A percentile compares a stretch with the other conserved stretches of the same genome.
phyloP scores from a whole-genome alignment of 2,888 invertebrate genomes.

The Lasioglossum vierecki region DNA sequence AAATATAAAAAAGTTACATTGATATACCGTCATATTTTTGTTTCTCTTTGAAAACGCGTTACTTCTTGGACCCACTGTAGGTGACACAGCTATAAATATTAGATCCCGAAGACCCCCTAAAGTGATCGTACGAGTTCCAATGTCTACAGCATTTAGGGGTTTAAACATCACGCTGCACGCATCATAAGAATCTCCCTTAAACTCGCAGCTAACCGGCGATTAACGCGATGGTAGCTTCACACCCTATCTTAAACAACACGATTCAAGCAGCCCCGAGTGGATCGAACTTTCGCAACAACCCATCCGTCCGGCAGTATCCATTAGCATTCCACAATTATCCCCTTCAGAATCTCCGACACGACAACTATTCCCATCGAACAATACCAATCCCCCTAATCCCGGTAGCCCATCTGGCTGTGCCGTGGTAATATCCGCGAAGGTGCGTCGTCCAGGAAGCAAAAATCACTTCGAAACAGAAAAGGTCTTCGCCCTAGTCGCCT shows the following conservation, averaged over 20 bases:
- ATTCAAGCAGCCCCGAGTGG: constrained; percentile 11
- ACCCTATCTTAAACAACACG: background rate
- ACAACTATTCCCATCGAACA: constrained; percentile 57
- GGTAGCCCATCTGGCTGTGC: background rate
- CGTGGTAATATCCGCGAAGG: constrained; percentile 36
- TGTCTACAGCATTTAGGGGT: background rate
- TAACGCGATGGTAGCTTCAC: background rate
- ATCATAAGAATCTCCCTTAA: constrained; percentile 5
- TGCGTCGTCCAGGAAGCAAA: constrained; percentile 42
- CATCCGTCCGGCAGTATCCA: constrained; percentile 42
- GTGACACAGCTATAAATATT: background rate
- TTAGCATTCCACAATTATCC: constrained; percentile 57
- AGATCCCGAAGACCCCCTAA: background rate
- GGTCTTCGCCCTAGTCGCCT: constrained; percentile 52
- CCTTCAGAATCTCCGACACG: constrained; percentile 54
- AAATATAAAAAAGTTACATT: background rate
- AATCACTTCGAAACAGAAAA: constrained; percentile 57
- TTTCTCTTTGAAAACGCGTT: background rate
- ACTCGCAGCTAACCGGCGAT: background rate
- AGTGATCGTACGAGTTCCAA: background rate
- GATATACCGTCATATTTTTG: background rate
- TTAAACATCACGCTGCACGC: background rate
- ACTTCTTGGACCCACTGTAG: background rate
- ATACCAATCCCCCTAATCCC: constrained; percentile 42
- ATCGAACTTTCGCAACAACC: constrained; percentile 48